Conservation (phyloP, 1,140 invertebrate species). For the Nephotettix cincticeps region DNA sequence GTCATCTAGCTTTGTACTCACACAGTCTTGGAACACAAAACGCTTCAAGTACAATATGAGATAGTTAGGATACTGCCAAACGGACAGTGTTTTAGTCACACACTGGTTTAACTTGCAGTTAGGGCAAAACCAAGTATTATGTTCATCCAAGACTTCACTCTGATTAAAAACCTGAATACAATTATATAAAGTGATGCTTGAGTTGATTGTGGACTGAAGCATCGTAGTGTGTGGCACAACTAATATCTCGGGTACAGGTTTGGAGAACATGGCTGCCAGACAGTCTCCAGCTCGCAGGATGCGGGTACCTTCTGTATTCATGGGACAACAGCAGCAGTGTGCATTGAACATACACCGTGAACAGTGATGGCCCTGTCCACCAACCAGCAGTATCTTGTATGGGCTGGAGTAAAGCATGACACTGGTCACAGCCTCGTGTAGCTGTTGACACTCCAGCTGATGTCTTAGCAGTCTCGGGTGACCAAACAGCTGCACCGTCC, state of each 20-base stretch:
- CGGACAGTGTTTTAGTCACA: conserved; percentile 67
- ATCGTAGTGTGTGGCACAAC: conserved; percentile 47
- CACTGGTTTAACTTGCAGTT: conserved; percentile 64
- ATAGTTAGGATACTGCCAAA: conserved; percentile 68
- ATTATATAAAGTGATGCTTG: conserved; percentile 61
- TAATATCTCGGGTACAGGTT: conserved; percentile 34
- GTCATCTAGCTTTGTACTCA: conserved; percentile 68
- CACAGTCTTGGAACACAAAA: conserved; percentile 70
- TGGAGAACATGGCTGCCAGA: conserved; percentile 56
- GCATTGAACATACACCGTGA: conserved; percentile 60
- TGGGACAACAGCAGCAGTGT: conserved; percentile 62
- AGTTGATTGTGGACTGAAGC: conserved; percentile 49
- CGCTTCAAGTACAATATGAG: conserved; percentile 71
- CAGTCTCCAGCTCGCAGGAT: conserved; percentile 57
- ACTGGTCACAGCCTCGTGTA: conserved; percentile 53
- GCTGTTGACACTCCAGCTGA: conserved; percentile 54
- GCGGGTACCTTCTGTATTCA: conserved; percentile 53
- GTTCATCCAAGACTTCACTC: conserved; percentile 66
- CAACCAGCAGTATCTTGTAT: conserved; percentile 54
- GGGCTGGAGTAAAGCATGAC: conserved; percentile 51
- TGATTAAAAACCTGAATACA: conserved; percentile 70
- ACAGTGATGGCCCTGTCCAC: conserved; percentile 62
- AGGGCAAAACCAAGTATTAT: conserved; percentile 73
- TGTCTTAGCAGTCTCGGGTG: conserved; percentile 59
- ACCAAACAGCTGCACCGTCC: conserved; percentile 54